A percentile compares a stretch with the other conserved stretches of the same genome.
These are phyloP conservation scores for Poicephalus gulielmi DNA, from an alignment of 2,113 vertebrate genomes.

Conservation along the genomic window DNA sequence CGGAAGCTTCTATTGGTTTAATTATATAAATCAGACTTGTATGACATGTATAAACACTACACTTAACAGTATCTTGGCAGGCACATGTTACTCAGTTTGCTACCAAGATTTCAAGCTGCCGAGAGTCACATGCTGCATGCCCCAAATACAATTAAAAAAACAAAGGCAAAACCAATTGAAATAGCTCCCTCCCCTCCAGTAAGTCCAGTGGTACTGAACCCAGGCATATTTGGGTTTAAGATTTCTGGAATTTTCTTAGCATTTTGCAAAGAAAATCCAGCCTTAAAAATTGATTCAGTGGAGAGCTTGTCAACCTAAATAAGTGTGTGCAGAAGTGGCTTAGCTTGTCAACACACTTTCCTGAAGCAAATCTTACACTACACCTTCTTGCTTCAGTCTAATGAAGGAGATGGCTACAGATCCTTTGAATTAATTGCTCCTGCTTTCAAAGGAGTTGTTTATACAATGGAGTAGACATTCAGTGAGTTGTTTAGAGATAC, in stretches of 20 bases:
- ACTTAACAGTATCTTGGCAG: constrained; percentile 6
- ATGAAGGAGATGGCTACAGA: not conserved
- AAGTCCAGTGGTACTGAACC: not conserved
- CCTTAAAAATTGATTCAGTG: not conserved
- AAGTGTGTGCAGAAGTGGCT: not conserved
- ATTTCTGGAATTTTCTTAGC: not conserved
- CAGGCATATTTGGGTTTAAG: not conserved
- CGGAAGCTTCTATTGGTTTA: constrained; percentile 13
- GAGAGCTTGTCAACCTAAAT: not conserved
- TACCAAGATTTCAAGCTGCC: constrained; percentile 45
- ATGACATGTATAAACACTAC: constrained; percentile 25
- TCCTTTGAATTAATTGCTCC: not conserved
- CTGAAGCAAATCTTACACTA: not conserved
- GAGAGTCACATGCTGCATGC: not conserved
- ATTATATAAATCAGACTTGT: constrained; percentile 50
- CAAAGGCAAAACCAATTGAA: not conserved
- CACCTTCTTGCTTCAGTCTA: not conserved
- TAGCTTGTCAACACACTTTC: not conserved
- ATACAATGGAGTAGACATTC: not conserved
- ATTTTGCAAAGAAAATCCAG: not conserved
- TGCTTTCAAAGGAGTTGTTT: not conserved
- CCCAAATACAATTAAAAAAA: not conserved
- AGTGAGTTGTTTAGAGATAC: not conserved
- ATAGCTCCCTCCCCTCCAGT: rapidly evolving
- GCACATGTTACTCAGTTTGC: not conserved